A percentile compares a stretch with the other conserved stretches of the same genome.
These are phyloP conservation scores for Apteryx owenii DNA, from an alignment of 2,113 vertebrate species.

Conservation along the genomic window DNA sequence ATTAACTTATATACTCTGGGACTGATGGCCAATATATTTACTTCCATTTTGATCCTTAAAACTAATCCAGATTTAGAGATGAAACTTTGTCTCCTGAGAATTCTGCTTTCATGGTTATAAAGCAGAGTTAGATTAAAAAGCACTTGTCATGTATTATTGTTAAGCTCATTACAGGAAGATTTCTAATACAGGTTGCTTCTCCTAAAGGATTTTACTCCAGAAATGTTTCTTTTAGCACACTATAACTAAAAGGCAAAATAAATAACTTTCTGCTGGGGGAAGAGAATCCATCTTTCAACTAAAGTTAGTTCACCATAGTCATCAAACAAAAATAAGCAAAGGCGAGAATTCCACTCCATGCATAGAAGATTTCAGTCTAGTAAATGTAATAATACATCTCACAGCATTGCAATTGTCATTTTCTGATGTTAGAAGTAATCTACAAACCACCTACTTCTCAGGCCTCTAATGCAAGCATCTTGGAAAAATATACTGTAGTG, in stretches of 20 bases:
- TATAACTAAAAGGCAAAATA: neutral
- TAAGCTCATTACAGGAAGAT: slow-evolving; percentile 57
- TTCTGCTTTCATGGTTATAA: slow-evolving; percentile 31
- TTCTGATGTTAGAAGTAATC: neutral
- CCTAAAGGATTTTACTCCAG: slow-evolving; percentile 41
- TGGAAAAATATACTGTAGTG: neutral
- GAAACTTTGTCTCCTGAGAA: slow-evolving; percentile 40
- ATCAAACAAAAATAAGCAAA: neutral
- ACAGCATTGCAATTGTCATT: neutral
- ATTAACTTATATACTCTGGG: neutral
- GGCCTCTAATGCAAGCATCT: neutral
- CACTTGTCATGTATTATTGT: slow-evolving; percentile 43
- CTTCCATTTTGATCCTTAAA: slow-evolving; percentile 35
- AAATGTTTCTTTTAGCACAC: neutral
- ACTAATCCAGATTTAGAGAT: slow-evolving; percentile 42
- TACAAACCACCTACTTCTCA: neutral
- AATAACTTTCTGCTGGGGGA: neutral
- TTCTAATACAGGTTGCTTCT: slow-evolving; percentile 39
- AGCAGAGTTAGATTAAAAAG: slow-evolving; percentile 65
- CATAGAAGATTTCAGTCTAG: neutral
- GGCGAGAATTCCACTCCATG: neutral
- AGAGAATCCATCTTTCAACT: neutral
- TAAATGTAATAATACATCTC: neutral
- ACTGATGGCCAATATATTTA: neutral
- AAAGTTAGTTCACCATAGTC: neutral